phyloP scores from a whole-genome alignment of 2,888 invertebrate genomes.

The Ornithoptera priamus region DNA sequence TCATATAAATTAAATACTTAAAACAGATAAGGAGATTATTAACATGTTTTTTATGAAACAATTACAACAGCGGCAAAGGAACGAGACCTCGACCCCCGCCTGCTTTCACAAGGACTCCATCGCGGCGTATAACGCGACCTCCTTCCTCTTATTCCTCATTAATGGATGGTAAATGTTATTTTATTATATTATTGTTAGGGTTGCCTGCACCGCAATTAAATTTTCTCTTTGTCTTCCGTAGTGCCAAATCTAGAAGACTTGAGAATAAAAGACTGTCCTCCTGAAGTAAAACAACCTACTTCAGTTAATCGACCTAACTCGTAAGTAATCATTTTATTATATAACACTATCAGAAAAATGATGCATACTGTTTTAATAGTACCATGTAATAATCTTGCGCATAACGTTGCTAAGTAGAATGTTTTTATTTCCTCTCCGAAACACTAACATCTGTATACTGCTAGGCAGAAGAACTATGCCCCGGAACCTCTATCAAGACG shows the following conservation, averaged over 20 bases:
- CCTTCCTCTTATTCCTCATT: constrained; percentile 63
- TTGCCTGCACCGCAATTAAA: background rate
- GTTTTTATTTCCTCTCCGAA: background rate
- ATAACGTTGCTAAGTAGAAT: background rate
- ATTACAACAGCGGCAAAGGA: constrained; percentile 78
- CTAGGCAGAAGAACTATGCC: too few relatives aligned
- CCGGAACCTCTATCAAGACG: too few relatives aligned
- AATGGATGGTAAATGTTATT: constrained; percentile 61
- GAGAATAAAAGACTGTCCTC: constrained; percentile 77
- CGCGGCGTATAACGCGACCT: constrained; percentile 85
- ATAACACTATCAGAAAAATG: background rate
- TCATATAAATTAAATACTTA: background rate
- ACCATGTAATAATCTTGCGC: too few relatives aligned
- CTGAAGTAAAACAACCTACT: constrained; percentile 76
- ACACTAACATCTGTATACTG: background rate
- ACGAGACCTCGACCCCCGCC: constrained; percentile 82
- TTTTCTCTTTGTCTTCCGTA: constrained; percentile 44
- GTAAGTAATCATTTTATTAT: constrained; percentile 54
- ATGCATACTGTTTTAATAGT: too few relatives aligned
- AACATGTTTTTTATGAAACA: background rate
- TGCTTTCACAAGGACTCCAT: constrained; percentile 88
- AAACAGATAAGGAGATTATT: background rate
- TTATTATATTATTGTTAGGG: constrained; percentile 12
- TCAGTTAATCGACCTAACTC: constrained; percentile 75
- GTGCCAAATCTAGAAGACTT: constrained; percentile 77